Evolutionary conservation across 2,888 invertebrate species (phyloP), one percentile per base, ranked within the genome.

Genomic region (Parnassius orleans): DNA sequence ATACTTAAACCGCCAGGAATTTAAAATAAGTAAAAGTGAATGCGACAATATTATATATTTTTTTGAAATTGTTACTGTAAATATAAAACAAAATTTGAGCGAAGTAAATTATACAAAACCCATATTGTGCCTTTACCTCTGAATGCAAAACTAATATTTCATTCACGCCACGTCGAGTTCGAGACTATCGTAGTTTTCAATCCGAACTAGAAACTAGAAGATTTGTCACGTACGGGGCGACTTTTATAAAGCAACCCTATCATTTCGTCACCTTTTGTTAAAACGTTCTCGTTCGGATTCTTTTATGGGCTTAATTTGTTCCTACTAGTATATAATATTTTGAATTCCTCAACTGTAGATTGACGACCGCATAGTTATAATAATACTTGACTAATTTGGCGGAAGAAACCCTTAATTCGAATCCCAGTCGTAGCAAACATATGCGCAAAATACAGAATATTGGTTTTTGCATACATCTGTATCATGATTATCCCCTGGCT

Each of bases 161-260:
- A 90, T 87, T 88, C 90, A 69, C 71, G 66, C 79, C 90, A 90
- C 90, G 90, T 88, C 77, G 72, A 69, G 76, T 72, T 79, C 78
- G 79, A 83, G 83, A 89, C 89, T 89, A 90, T 89, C 87, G 87
- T 84, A 90, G 89, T 90, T 90, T 90, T 90, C 90, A 90, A 90
- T 90, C 86, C 87, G 74, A 83, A 85, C 80, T 85, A 81, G 82
- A 84, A 87, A 86, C 85, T 86, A 81, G 86, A 83, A 88, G 90
- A 90, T 88, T 90, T 89, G 90, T 90, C 90, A 90, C 90, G 90
- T 90, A 84, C 87, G 79, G 81, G 81, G 80, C 84, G 87, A 90
- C 83, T 89, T 86, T 88, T 80, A 83, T 79, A 86, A 87, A 84
- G 83, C 81, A 79, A 81, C 80, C 81, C 77, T 83, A 86, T 86